Percentiles rank a stretch among this genome's conserved stretches.
Conservation (phyloP, 2,113 vertebrate genomes). For the Pseudorasbora parva region DNA sequence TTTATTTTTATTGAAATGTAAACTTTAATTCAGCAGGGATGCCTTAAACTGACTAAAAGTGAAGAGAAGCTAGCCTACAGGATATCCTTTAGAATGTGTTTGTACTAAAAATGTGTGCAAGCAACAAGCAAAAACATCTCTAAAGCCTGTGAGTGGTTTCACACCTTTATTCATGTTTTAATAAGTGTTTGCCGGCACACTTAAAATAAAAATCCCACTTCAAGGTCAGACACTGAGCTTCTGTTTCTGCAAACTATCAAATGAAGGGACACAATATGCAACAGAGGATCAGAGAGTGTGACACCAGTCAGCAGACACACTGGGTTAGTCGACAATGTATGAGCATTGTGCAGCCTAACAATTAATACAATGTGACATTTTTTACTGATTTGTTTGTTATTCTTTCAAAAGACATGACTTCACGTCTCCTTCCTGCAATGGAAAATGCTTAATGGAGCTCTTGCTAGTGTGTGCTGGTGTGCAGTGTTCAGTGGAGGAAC, state of each 20-base stretch:
- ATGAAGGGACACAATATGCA: background rate
- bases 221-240: background rate
- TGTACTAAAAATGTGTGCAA: background rate
- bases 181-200: background rate
- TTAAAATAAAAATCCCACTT: background rate
- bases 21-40: too few species aligned
- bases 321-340: constrained; percentile 30
- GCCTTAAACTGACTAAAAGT: too few species aligned
- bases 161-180: background rate
- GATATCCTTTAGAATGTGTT: constrained; percentile 3
- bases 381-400: constrained; percentile 56
- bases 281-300: background rate
- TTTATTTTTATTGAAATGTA: too few species aligned
- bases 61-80: constrained; percentile 7
- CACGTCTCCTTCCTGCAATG: constrained; percentile 70
- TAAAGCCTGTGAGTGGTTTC: background rate
- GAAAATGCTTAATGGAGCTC: constrained; percentile 57
- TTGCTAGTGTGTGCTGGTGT: background rate
- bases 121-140: too few species aligned
- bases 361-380: constrained; percentile 50
- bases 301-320: background rate
- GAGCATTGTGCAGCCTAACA: constrained; percentile 39
- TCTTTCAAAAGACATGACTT: constrained; percentile 61
- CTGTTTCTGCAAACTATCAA: background rate
- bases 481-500: too few species aligned